Base-by-base conservation (phyloP, 2,888 invertebrate species). In the Dynastes grantii region DNA sequence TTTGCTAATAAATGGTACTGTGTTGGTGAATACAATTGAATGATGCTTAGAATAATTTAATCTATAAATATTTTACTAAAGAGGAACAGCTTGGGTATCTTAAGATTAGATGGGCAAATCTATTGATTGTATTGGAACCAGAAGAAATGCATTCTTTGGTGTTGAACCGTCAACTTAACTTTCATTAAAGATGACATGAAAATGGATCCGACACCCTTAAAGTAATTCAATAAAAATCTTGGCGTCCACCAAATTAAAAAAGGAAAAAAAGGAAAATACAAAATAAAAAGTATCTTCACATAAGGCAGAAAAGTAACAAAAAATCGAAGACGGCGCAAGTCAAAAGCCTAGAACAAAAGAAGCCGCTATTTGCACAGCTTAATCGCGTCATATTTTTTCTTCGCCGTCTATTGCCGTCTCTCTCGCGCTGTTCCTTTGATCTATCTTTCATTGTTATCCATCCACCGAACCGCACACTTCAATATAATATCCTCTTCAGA, bases 321-420 rank as follows among this genome's bases (percentile, higher is more conserved):
- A 68, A 68, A 68, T 49, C 68, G 11, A 49, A 51, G 68, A 68
- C 68, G 68, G 68, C 68, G 22, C 68, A 45, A 49, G 27, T 68
- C 68, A 76, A 65, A 76, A 76, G 65, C 51, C 22, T 27, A 45
- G 73, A 61, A 73, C 73, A 73, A 76, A 76, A 53, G 76, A 29
- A 53, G 76, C 76, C 76, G 76, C 76, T 76, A 76, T 76, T 76
- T 76, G 76, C 76, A 76, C 76, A 76, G 58, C 65, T 67, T 76
- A 76, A 76, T 76, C 76, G 76, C 58, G 76, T 76, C 45, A 53
- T 76, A 76, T 76, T 76, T 76, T 67, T 76, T 76, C 65, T 73
- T 73, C 67, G 16, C 53, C 37, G 40, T 49, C 32, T 65, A 22
- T 16, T 22, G 32, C 45, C 45, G n/a, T 58, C 63, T 63, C 29